phyloP scores from a whole-genome alignment of 92 coral and sea anemone genomes.

The Epizoanthus rinbou region DNA sequence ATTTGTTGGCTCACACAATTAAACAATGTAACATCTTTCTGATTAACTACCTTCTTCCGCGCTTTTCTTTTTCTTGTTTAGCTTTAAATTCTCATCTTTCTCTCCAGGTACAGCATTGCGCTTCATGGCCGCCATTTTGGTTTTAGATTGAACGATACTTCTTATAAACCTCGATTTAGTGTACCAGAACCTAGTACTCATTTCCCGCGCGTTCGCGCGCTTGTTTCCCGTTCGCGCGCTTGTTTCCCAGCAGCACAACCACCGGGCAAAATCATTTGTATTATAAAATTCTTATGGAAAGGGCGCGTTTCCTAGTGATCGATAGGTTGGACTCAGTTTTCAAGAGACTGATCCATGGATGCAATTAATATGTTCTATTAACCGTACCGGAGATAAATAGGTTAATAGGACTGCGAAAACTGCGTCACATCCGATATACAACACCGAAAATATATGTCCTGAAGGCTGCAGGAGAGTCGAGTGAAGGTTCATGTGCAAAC shows the following conservation, averaged over 20 bases:
- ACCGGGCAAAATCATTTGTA: neutral
- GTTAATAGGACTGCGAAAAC: neutral
- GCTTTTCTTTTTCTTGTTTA: constrained; percentile 14
- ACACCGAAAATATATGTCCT: too few species aligned
- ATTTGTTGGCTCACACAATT: too few species aligned
- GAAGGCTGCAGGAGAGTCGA: too few species aligned
- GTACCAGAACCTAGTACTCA: neutral
- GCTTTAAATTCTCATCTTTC: neutral
- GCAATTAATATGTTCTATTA: neutral
- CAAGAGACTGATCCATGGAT: neutral
- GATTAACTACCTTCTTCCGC: constrained; percentile 7
- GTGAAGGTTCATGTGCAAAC: neutral
- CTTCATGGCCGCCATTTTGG: constrained; percentile 28
- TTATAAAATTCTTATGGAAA: neutral
- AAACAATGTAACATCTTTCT: neutral
- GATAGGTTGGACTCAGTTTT: too few species aligned
- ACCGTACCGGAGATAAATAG: too few species aligned
- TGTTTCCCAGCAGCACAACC: too few species aligned
- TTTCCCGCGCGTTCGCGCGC: neutral
- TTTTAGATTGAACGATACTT: neutral
- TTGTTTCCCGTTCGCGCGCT: neutral
- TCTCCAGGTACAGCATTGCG: neutral
- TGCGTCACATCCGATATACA: too few species aligned
- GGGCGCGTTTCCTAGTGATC: neutral
- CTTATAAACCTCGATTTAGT: neutral